phyloP scores from a whole-genome alignment of 2,888 invertebrate genomes.

The Chalcosyrphus nemorum region DNA sequence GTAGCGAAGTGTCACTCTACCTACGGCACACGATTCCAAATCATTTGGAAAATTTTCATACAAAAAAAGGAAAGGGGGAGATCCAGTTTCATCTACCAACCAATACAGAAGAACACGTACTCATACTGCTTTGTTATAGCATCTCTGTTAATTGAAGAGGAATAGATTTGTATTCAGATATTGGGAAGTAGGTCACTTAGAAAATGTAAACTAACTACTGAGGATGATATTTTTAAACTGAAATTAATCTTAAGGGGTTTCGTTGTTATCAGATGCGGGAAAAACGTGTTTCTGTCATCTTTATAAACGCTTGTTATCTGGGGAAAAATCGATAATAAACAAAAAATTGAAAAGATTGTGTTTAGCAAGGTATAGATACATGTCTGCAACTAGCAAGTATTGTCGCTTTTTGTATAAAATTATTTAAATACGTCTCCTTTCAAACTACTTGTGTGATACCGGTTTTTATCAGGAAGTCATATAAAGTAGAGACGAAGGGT shows the following conservation, averaged over 20 bases:
- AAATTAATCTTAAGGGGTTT: background rate
- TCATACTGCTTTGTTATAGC: background rate
- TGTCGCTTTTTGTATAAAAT: too few relatives aligned
- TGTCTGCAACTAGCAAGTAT: too few relatives aligned
- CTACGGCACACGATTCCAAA: conserved; percentile 34
- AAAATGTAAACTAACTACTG: conserved; percentile 40
- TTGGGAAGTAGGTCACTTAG: conserved; percentile 45
- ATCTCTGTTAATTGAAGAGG: conserved; percentile 49
- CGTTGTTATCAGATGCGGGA: background rate
- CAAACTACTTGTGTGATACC: too few relatives aligned
- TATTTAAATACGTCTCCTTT: too few relatives aligned
- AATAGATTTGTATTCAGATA: conserved; percentile 47
- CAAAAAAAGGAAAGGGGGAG: background rate
- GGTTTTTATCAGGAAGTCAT: too few relatives aligned
- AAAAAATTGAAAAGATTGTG: too few relatives aligned
- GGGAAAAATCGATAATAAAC: too few relatives aligned
- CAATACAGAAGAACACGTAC: background rate
- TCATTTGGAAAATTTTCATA: conserved; percentile 49
- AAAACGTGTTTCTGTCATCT: background rate
- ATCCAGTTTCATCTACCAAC: background rate
- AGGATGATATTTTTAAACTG: conserved; percentile 45
- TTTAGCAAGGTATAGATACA: too few relatives aligned
- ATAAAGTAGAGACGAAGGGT: too few relatives aligned
- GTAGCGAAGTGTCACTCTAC: conserved; percentile 44
- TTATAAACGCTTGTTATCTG: too few relatives aligned